Base-by-base conservation (phyloP, 1,140 invertebrate genomes). In the Pseudomyrmex cubaensis region DNA sequence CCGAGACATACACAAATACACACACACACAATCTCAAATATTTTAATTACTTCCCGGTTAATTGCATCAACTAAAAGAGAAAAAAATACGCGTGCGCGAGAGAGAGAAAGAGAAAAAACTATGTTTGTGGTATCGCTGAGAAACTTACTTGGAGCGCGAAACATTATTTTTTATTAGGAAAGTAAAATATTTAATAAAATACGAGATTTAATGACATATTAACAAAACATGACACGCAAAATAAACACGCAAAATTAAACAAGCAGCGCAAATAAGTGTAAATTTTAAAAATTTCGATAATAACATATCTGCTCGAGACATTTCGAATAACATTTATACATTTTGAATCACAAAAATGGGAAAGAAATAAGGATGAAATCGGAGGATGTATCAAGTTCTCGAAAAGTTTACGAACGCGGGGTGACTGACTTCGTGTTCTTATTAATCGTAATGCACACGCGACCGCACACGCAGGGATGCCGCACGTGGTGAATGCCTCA, bases 21-120 rank as follows among this genome's bases (percentile, higher is more conserved):
- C 5, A 35, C 5, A 35, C 13, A 61, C 9, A 74, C 63, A 61
- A 56, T 46, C 80, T 85, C 52, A 87, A 89, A 90, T 86, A 90
- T 90, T 90, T 90, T 90, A 90, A 90, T 90, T 90, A 90, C 83
- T 83, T 63, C 35, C 54, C 62, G 61, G 80, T 90, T 90, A 88
- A 90, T 90, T 88, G 76, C 86, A 64, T 22, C 46, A 54, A n/a
- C 12, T 52, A 20, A 57, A 20, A 48, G 50, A n/a, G 50, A 46
- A 59, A 54, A 70, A 50, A 73, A 46, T 2, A 12, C 7, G 2
- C 2, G 17, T 17, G 10, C 7, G 74, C 20, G 63, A 44, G 44
- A 48, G 10, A 44, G 3, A 44, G 13, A 10, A 9, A 46, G 15
- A 17, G 10, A 25, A 7, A 2, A 13, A 50, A 75, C 15, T 15